Conservation (phyloP, 2,797 vertebrate species). For the Neosilurus mollespiculum region DNA sequence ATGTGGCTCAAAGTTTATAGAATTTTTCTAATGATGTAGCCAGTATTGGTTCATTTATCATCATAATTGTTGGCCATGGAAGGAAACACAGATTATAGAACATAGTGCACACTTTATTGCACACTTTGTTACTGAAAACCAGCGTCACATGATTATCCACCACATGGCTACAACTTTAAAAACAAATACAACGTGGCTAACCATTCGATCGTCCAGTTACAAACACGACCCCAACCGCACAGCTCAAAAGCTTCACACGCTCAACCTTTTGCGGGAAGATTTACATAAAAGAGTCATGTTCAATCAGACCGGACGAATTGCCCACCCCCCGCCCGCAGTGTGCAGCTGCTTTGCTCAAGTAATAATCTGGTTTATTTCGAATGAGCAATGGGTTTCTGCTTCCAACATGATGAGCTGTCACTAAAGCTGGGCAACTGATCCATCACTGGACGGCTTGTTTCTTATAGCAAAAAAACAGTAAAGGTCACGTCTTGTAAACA, state of each 20-base stretch:
- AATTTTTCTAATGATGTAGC: not conserved
- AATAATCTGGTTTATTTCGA: conserved; percentile 42
- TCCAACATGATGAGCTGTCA: conserved; percentile 67
- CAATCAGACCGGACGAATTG: conserved; percentile 2
- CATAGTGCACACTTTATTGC: not conserved
- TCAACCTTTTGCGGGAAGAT: conserved; percentile 28
- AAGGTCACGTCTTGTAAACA: conserved; percentile 21
- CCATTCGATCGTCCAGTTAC: not conserved
- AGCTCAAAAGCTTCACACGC: not conserved
- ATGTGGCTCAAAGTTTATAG: conserved; percentile 8
- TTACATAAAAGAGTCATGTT: conserved; percentile 35
- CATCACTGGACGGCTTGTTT: conserved; percentile 62
- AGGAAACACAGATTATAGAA: not conserved
- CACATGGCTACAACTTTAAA: not conserved
- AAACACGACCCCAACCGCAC: not conserved
- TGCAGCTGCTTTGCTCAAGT: conserved; percentile 9
- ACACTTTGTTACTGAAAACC: not conserved
- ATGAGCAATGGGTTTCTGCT: conserved; percentile 63
- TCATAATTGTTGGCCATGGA: not conserved
- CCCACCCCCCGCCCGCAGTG: not conserved
- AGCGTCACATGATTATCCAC: not conserved
- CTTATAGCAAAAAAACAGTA: conserved; percentile 28
- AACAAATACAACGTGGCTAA: not conserved
- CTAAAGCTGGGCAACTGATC: conserved; percentile 64
- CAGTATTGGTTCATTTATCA: not conserved